These are phyloP conservation scores for Micronycteris hirsuta DNA, from an alignment of 2,113 vertebrate species.

Conservation along the genomic window DNA sequence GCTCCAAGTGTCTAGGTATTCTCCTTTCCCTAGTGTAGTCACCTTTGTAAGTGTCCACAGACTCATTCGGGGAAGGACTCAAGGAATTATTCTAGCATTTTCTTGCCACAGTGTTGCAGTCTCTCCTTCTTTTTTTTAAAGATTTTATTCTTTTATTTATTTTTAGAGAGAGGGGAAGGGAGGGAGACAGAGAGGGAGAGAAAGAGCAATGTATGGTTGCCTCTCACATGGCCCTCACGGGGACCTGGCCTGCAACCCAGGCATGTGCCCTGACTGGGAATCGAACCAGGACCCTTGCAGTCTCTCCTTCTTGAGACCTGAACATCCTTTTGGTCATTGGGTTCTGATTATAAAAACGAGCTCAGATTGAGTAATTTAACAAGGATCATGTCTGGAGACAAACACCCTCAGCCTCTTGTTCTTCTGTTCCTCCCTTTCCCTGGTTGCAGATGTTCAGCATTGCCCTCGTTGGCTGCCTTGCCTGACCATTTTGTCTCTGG, in stretches of 20 bases:
- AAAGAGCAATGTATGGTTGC: too few relatives aligned
- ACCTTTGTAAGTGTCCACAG: neutral
- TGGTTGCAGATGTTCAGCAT: neutral
- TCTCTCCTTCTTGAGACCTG: neutral
- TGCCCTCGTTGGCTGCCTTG: neutral
- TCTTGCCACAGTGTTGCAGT: neutral
- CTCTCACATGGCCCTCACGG: too few relatives aligned
- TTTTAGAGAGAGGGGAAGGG: too few relatives aligned
- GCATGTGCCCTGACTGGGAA: too few relatives aligned
- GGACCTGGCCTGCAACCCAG: too few relatives aligned
- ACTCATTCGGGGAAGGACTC: neutral
- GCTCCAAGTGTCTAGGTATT: neutral
- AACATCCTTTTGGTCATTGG: neutral
- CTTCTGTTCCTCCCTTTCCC: neutral
- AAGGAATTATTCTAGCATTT: neutral
- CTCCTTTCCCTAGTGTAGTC: neutral
- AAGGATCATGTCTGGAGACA: neutral
- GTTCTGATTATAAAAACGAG: neutral
- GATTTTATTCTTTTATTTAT: too few relatives aligned
- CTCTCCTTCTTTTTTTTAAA: neutral
- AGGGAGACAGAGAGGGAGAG: too few relatives aligned
- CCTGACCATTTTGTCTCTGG: neutral
- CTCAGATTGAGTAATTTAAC: neutral
- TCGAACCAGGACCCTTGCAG: too few relatives aligned
- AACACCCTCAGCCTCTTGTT: neutral